Conservation (phyloP, 1,140 invertebrate genomes). For the Pseudoatta argentina region DNA sequence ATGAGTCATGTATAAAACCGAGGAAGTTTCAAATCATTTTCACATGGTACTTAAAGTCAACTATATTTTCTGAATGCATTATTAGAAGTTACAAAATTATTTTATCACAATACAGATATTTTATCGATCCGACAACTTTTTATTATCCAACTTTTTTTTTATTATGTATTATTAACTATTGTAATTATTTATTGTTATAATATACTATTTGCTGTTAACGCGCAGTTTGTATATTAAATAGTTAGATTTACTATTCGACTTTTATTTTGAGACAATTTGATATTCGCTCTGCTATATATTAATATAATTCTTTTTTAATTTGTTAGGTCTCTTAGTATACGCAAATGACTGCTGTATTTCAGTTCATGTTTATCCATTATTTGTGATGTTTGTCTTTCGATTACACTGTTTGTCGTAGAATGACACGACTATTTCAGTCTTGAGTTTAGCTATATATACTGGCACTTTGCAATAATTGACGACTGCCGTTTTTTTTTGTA, state of each 20-base stretch:
- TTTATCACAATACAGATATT: too few relatives aligned
- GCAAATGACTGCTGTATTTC: background rate
- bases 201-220: background rate
- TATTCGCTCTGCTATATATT: background rate
- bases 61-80: background rate
- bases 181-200: constrained; percentile 16
- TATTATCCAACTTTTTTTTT: background rate
- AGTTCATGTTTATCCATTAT: background rate
- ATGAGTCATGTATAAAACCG: background rate
- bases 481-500: constrained; percentile 14
- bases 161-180: background rate
- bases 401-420: background rate
- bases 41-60: background rate
- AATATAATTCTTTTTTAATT: background rate
- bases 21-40: constrained; percentile 1
- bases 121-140: background rate
- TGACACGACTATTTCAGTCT: background rate
- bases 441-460: background rate
- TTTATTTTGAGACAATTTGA: background rate
- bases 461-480: constrained; percentile 18
- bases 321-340: background rate
- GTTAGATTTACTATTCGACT: constrained; percentile 4
- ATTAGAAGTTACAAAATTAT: background rate
- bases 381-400: background rate
- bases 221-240: background rate